These are phyloP conservation scores for Drosophila eohydei DNA, from an alignment of 2,888 invertebrate species.

Conservation along the genomic window DNA sequence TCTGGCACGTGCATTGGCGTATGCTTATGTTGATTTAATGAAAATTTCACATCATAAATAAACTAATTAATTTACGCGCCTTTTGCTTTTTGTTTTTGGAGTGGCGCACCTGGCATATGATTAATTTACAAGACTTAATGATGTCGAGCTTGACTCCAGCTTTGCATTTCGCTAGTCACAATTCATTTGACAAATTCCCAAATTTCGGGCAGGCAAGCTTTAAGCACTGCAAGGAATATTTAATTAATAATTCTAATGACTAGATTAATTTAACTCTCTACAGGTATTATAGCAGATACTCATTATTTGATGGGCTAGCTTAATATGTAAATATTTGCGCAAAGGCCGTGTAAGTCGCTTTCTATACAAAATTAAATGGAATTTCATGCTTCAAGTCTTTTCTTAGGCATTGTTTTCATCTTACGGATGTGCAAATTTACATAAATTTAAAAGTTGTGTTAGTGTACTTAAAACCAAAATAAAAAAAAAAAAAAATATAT, in stretches of 20 bases:
- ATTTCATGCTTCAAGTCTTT: conserved; percentile 5
- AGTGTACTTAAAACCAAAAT: not conserved
- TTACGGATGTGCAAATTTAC: not conserved
- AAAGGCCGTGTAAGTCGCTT: not conserved
- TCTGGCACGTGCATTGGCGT: conserved; percentile 22
- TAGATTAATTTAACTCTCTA: conserved; percentile 13
- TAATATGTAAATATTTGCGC: not conserved
- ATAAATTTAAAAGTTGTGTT: not conserved
- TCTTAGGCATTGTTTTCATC: not conserved
- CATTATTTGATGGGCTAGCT: not conserved
- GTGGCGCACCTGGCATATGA: conserved; percentile 70
- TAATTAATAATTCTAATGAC: conserved; percentile 43
- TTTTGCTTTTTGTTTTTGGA: conserved; percentile 10
- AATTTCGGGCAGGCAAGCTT: conserved; percentile 8
- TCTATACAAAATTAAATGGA: not conserved
- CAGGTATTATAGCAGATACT: not conserved
- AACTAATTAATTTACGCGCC: conserved; percentile 67
- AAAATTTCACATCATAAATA: conserved; percentile 69
- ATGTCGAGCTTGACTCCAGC: conserved; percentile 13
- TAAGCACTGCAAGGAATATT: conserved; percentile 1
- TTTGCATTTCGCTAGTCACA: conserved; percentile 38
- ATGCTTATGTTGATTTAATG: conserved; percentile 64
- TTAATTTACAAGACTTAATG: conserved; percentile 60
- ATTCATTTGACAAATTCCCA: conserved; percentile 40
- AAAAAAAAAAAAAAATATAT: no score